Evolutionary conservation across 1,140 invertebrate genomes (phyloP).

Genomic region (Anastrepha obliqua): DNA sequence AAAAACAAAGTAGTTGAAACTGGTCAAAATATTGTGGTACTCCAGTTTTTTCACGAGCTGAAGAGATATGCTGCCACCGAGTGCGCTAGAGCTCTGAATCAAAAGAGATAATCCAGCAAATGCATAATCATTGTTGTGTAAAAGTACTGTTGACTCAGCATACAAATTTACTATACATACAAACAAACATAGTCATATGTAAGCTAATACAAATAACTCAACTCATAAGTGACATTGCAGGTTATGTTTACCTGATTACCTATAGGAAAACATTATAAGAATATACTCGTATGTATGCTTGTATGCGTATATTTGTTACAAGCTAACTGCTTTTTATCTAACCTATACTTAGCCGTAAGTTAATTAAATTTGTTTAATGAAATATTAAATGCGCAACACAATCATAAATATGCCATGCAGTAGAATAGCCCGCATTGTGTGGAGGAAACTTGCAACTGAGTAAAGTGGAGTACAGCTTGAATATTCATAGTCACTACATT

Average conservation of each 20-base stretch:
- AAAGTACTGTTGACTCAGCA: too few relatives aligned
- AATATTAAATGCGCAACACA: conserved; percentile 43
- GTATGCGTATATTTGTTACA: background rate
- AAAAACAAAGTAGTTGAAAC: too few relatives aligned
- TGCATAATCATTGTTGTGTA: too few relatives aligned
- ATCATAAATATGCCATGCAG: background rate
- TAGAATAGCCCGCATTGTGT: background rate
- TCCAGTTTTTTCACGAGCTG: too few relatives aligned
- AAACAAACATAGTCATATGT: background rate
- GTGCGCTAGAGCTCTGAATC: background rate
- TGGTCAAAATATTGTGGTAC: too few relatives aligned
- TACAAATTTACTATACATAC: background rate
- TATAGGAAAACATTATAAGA: background rate
- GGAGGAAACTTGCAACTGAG: background rate
- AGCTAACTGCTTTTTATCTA: conserved; percentile 1
- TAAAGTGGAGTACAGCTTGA: background rate
- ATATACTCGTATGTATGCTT: background rate
- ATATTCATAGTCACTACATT: conserved; percentile 32
- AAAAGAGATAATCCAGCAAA: too few relatives aligned
- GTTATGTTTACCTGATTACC: background rate
- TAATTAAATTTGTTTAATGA: conserved; percentile 52
- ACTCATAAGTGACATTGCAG: background rate
- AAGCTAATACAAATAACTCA: background rate
- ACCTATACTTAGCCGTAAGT: background rate
- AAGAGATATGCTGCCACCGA: too few relatives aligned